Conservation (phyloP, 2,797 vertebrate genomes). For the Acomys russatus region DNA sequence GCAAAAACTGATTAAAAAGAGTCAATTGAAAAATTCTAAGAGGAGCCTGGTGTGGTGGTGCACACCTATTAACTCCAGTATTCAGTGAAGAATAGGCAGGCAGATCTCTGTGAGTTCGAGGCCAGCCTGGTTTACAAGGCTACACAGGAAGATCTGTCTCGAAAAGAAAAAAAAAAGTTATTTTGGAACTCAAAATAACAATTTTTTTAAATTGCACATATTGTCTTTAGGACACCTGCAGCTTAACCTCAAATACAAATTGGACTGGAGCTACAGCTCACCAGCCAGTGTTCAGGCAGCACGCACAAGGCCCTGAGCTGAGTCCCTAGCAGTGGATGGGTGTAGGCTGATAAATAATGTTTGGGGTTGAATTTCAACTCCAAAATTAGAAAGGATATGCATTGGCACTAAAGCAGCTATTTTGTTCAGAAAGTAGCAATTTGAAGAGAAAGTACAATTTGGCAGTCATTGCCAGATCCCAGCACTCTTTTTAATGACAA, state of each 20-base stretch:
- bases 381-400: background rate
- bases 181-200: too few species aligned
- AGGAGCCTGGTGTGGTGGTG: background rate
- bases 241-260: background rate
- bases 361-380: constrained; percentile 21
- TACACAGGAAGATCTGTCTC: too few species aligned
- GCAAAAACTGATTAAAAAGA: background rate
- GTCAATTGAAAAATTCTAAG: background rate
- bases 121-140: too few species aligned
- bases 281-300: background rate
- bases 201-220: too few species aligned
- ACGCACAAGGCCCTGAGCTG: background rate
- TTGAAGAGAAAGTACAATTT: background rate
- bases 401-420: background rate
- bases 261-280: too few species aligned
- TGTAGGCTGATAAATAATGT: background rate
- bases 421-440: background rate
- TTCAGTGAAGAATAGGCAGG: too few species aligned
- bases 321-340: background rate
- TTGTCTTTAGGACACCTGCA: background rate
- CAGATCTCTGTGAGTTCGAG: too few species aligned
- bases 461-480: background rate
- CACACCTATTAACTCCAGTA: too few species aligned
- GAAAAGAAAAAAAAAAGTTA: too few species aligned
- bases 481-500: background rate